Evolutionary conservation across 2,797 vertebrate genomes (phyloP).

Genomic region (Rhabdomys pumilio): DNA sequence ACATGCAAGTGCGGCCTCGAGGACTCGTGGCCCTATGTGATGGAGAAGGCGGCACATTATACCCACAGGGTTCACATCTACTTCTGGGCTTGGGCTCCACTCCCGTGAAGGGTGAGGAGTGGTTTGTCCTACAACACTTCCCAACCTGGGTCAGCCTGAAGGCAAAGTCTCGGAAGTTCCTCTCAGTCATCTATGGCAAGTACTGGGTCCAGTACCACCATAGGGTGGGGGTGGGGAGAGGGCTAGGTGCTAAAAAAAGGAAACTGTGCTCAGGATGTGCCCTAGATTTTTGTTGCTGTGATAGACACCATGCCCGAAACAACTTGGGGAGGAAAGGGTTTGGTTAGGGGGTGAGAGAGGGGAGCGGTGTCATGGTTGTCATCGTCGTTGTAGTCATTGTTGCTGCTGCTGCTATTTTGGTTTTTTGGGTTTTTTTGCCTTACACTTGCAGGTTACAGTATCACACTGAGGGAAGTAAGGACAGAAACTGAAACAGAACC

Average conservation of each 20-base stretch:
- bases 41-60: conserved; percentile 81
- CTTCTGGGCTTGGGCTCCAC: conserved; percentile 81
- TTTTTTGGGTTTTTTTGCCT: not conserved
- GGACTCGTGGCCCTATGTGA: conserved; percentile 76
- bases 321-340: not conserved
- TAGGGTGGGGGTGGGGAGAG: not conserved
- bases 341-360: not conserved
- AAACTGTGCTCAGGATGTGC: not conserved
- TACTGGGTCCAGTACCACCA: not conserved
- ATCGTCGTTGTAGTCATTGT: not conserved
- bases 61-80: conserved; percentile 81
- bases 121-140: conserved; percentile 84
- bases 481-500: not conserved
- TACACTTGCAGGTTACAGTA: not conserved
- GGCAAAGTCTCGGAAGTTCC: conserved; percentile 71
- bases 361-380: not conserved
- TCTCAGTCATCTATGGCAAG: conserved; percentile 84
- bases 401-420: not conserved
- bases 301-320: not conserved
- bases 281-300: not conserved
- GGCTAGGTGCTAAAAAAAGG: not conserved
- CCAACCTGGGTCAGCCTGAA: conserved; percentile 84
- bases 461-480: not conserved
- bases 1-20: conserved; percentile 83
- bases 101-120: conserved; percentile 76